Evolutionary conservation across 2,113 vertebrate genomes (phyloP).

Genomic region (Myotis yumanensis): DNA sequence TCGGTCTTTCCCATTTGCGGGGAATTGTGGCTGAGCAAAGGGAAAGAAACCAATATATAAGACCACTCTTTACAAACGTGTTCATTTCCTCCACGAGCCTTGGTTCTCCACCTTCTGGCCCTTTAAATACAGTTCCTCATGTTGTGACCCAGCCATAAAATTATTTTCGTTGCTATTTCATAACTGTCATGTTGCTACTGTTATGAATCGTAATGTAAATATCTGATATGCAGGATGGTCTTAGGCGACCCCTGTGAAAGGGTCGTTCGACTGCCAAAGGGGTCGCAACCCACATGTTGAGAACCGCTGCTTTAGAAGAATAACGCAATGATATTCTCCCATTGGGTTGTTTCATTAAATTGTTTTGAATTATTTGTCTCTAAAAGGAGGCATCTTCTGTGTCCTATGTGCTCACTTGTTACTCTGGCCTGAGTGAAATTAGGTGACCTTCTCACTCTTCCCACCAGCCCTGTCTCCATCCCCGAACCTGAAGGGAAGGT

Average conservation of each 20-base stretch:
- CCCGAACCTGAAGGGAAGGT: neutral
- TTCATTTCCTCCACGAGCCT: fast-evolving
- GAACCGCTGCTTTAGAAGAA: neutral
- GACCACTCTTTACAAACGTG: neutral
- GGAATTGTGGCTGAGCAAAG: neutral
- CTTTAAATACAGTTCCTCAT: too few relatives aligned
- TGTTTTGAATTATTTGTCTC: neutral
- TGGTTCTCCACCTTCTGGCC: too few relatives aligned
- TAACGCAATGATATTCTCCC: neutral
- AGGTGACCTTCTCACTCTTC: neutral
- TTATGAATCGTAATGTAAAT: too few relatives aligned
- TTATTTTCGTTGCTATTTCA: too few relatives aligned
- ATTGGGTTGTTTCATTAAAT: neutral
- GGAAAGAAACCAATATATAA: neutral
- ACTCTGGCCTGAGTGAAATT: neutral
- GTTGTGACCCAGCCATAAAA: too few relatives aligned
- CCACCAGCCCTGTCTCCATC: neutral
- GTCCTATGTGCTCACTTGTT: neutral
- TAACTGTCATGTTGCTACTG: too few relatives aligned
- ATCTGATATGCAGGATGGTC: too few relatives aligned
- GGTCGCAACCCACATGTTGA: too few relatives aligned
- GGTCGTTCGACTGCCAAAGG: too few relatives aligned
- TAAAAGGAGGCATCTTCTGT: neutral
- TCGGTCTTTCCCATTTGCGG: neutral
- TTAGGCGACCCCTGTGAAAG: too few relatives aligned